Conservation (phyloP, 2,888 invertebrate genomes). For the Tenthredo amoena region DNA sequence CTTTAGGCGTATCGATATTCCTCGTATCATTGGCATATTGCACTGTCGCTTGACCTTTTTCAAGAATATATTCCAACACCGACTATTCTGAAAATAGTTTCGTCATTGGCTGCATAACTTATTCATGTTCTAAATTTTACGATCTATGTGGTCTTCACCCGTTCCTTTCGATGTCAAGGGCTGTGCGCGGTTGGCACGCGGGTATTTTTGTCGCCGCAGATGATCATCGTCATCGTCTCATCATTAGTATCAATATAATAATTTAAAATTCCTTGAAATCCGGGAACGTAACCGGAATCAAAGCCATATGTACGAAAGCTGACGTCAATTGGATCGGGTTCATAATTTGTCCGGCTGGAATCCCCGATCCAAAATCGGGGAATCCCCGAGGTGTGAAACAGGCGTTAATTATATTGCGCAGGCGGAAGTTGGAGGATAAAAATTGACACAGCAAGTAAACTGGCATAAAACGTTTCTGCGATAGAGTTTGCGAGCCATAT, state of each 20-base stretch:
- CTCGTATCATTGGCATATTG: constrained; percentile 9
- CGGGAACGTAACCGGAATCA: not conserved
- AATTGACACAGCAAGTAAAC: not conserved
- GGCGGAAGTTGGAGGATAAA: not conserved
- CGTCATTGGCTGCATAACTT: not conserved
- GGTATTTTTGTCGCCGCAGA: not conserved
- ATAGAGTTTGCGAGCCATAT: not conserved
- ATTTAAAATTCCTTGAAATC: not conserved
- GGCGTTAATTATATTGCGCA: not conserved
- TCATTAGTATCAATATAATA: not conserved
- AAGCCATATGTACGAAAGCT: not conserved
- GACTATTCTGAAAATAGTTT: constrained; percentile 7
- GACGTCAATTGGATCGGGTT: not conserved
- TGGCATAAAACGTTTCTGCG: not conserved
- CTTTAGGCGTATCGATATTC: not conserved
- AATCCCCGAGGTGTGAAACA: not conserved
- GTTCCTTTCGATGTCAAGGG: constrained; percentile 46
- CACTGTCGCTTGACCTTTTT: constrained; percentile 8
- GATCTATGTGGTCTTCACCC: not conserved
- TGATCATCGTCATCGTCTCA: not conserved
- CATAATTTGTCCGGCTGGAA: not conserved
- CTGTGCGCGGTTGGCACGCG: not conserved
- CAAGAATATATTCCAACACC: not conserved
- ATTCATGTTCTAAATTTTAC: constrained; percentile 2
- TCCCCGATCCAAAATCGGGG: not conserved